Evolutionary conservation across 1,140 invertebrate genomes (phyloP), one percentile per base, ranked within the genome.

Genomic region (Nymphalis io): DNA sequence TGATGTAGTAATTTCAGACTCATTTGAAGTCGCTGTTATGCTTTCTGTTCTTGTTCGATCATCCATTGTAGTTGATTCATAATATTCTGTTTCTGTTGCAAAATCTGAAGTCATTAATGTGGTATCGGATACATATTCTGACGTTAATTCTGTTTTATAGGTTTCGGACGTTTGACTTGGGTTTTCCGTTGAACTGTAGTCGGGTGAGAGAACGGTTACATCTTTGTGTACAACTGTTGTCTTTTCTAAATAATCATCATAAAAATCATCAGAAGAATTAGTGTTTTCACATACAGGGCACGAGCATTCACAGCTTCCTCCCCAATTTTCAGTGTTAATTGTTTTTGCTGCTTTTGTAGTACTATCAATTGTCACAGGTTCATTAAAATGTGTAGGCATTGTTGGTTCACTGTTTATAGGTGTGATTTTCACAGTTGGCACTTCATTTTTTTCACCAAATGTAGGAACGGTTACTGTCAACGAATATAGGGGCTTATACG

Each of bases 251-350:
- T 82, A 83, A 68, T 91, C 87, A 70, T 89, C 84, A 77, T 89
- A 91, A 69, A 88, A 84, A 60, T 85, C 80, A 71, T 93, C 91
- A 74, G 85, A 80, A 70, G 84, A 82, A 68, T 81, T 90, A 69
- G 87, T 79, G 72, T 85, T 78, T 58, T 83, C 79, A 71, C 93
- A 87, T 76, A 93, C 93, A 1, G 95, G 95, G 84, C 96, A 96
- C 3, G 94, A 94, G 84, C 95, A 96, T 80, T 95, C 93, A 83
- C 95, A 96, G 78, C 93, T 94, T n/a, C 95, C 94, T 65, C 95
- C 95, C 61, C 83, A 91, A 42, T 87, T 80, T 66, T 84, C 80
- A 70, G 73, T 85, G 79, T 90, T 70, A 72, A 80, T 60, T 80
- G 84, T 53, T 62, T 82, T 80, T 27, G 65, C 74, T 39, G 71